Conservation (phyloP, 2,113 vertebrate species). For the Illadopsis cleaveri region DNA sequence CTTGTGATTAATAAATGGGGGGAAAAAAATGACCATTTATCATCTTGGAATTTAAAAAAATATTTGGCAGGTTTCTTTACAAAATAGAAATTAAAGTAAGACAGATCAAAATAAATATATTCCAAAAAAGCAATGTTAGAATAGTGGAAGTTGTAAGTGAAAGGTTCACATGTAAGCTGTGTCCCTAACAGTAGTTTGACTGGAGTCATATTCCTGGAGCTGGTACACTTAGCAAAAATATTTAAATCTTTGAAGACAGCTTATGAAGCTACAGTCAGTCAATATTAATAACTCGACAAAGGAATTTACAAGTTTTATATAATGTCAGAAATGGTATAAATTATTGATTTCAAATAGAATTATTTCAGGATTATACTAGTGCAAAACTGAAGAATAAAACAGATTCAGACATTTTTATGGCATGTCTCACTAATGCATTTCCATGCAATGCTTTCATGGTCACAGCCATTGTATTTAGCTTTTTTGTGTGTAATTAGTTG, state of each 20-base stretch:
- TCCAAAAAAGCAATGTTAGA: background rate
- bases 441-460: background rate
- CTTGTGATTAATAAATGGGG: background rate
- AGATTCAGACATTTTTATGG: background rate
- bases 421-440: background rate
- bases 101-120: background rate
- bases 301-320: background rate
- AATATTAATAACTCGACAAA: background rate
- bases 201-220: background rate
- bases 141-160: background rate
- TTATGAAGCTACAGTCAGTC: background rate
- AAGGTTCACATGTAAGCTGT: background rate
- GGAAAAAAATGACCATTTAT: background rate
- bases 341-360: background rate
- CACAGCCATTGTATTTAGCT: background rate
- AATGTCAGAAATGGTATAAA: background rate
- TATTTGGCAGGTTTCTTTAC: background rate
- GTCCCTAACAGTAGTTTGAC: background rate
- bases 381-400: background rate
- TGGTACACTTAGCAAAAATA: background rate
- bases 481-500: background rate
- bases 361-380: background rate
- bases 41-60: background rate
- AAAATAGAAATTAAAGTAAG: background rate
- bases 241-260: background rate